Percentiles rank a stretch among this genome's conserved stretches.
Conservation (phyloP, 2,797 vertebrate genomes). For the Merluccius polli region DNA sequence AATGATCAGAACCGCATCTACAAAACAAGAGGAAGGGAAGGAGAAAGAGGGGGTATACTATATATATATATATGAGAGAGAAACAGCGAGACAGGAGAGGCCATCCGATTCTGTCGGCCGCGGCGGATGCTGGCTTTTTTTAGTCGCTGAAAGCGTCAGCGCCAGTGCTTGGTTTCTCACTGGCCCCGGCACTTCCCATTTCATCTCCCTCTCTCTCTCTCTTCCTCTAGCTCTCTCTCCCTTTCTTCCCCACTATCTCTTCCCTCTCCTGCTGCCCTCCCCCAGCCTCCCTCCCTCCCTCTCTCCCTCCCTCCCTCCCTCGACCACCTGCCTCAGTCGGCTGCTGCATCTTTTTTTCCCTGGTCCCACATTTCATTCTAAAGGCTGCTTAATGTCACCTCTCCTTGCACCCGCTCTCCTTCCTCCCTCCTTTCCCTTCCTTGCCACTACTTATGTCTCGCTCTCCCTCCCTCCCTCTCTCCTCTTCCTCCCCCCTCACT, state of each 20-base stretch:
- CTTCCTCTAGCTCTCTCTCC: constrained; percentile 3
- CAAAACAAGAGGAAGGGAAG: not conserved
- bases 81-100: not conserved
- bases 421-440: constrained; percentile 12
- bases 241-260: not conserved
- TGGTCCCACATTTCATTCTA: not conserved
- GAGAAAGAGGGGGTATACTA: not conserved
- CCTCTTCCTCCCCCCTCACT: constrained; percentile 15
- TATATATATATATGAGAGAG: not conserved
- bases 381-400: not conserved
- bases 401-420: not conserved
- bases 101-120: not conserved
- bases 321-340: not conserved
- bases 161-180: not conserved
- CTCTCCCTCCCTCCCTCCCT: not conserved
- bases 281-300: not conserved
- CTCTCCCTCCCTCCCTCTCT: constrained; percentile 13
- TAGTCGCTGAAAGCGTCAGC: not conserved
- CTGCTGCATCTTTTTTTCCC: not conserved
- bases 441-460: constrained; percentile 34
- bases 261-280: no score
- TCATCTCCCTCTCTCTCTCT: not conserved
- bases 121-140: not conserved
- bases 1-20: not conserved
- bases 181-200: constrained; percentile 11